Conservation (phyloP, 2,888 invertebrate genomes). For the Alloscopus bannaensis region DNA sequence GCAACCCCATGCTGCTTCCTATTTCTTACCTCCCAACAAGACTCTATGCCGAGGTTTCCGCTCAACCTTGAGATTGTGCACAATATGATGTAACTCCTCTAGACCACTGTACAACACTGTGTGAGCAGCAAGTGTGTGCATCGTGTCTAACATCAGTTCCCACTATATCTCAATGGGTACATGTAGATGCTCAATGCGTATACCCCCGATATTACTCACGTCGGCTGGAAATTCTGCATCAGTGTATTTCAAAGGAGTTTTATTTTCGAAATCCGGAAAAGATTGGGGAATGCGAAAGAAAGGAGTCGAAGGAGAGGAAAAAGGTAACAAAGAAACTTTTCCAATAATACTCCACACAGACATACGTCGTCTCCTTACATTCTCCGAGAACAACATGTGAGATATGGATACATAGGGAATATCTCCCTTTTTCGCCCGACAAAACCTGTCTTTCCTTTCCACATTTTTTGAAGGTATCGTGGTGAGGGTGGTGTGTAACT, state of each 20-base stretch:
- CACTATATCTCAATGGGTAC: no score
- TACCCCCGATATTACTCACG: no score
- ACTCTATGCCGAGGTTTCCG: neutral
- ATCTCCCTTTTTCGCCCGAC: slow-evolving; percentile 14
- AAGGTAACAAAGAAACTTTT: slow-evolving; percentile 50
- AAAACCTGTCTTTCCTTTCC: slow-evolving; percentile 25
- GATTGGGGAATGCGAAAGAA: slow-evolving; percentile 41
- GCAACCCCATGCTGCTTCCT: slow-evolving; percentile 20
- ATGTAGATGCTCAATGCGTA: no score
- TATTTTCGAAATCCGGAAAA: slow-evolving; percentile 28
- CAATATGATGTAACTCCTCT: no score
- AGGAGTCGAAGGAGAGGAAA: slow-evolving; percentile 49
- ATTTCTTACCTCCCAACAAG: neutral
- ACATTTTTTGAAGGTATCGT: no score
- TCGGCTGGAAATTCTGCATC: neutral
- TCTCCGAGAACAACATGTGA: slow-evolving; percentile 19
- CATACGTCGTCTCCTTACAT: slow-evolving; percentile 26
- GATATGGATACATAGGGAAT: slow-evolving; percentile 45
- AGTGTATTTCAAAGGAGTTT: slow-evolving; percentile 34
- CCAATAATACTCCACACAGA: slow-evolving; percentile 45
- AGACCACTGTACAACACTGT: no score
- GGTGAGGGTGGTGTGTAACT: no score
- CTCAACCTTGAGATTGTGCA: no score
- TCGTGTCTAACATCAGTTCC: no score
- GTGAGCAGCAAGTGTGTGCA: no score